Conservation (phyloP, 2,888 invertebrate species). For the Acleris cristana region DNA sequence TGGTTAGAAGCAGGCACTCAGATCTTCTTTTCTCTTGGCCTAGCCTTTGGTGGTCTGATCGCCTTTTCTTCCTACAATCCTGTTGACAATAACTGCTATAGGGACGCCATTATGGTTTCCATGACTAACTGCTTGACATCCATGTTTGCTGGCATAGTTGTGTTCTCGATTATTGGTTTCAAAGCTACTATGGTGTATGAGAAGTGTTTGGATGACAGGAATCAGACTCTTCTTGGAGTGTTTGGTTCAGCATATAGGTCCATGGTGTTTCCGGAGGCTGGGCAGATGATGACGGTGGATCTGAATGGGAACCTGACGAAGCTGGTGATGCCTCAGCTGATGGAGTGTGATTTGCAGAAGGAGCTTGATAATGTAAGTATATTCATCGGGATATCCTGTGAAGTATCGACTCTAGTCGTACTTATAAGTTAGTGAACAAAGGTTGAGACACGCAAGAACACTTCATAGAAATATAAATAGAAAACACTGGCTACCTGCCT, state of each 20-base stretch:
- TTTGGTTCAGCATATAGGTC: conserved; percentile 80
- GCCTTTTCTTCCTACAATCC: conserved; percentile 99
- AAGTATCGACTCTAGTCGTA: no score
- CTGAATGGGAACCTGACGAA: conserved; percentile 82
- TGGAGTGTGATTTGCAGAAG: conserved; percentile 92
- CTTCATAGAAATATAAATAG: no score
- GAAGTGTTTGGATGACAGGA: conserved; percentile 87
- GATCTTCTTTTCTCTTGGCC: conserved; percentile 97
- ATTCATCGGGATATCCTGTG: neutral
- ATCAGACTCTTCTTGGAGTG: conserved; percentile 83
- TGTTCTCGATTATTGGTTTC: conserved; percentile 97
- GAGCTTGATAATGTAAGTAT: conserved; percentile 93
- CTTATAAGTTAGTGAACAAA: no score
- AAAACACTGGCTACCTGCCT: no score
- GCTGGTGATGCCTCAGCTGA: conserved; percentile 86
- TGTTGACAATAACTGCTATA: conserved; percentile 97
- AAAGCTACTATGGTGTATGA: conserved; percentile 94
- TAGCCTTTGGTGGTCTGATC: conserved; percentile 97
- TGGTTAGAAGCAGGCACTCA: conserved; percentile 99
- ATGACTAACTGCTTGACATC: conserved; percentile 97
- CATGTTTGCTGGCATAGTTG: conserved; percentile 98
- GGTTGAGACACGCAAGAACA: no score
- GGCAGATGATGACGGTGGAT: conserved; percentile 79
- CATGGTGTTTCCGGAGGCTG: conserved; percentile 82
- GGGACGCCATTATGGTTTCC: conserved; percentile 96